Percentiles rank a stretch among this genome's conserved stretches.
phyloP scores from a whole-genome alignment of 2,797 vertebrate genomes.

The Xiphorhynchus erythropygius region DNA sequence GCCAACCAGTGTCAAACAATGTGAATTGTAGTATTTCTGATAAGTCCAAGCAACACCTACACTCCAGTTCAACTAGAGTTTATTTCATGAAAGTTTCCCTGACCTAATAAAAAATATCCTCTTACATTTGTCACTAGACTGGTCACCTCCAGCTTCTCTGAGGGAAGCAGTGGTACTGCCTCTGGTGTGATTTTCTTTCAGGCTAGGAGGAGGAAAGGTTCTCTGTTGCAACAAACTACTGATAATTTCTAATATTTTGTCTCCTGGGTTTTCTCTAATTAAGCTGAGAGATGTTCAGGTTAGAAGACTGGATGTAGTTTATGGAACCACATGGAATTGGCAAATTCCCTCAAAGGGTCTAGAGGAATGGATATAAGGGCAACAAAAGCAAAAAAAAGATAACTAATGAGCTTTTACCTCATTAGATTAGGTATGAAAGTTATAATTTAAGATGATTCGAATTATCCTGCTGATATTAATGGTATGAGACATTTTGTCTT shows the following conservation, averaged over 20 bases:
- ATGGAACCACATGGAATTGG: neutral
- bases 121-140: neutral
- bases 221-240: neutral
- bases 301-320: neutral
- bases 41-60: neutral
- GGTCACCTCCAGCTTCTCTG: neutral
- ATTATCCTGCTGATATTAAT: neutral
- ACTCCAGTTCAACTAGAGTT: neutral
- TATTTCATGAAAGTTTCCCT: neutral
- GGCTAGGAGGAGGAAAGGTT: neutral
- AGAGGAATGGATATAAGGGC: neutral
- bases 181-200: neutral
- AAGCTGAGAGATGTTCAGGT: neutral
- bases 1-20: neutral
- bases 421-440: neutral
- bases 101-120: neutral
- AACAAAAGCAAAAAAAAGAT: neutral
- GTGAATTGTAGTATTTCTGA: neutral
- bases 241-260: neutral
- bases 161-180: neutral
- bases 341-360: neutral
- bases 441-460: neutral
- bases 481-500: neutral
- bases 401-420: neutral
- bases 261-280: neutral